Conservation (phyloP, 1,140 invertebrate genomes). For the Drosophila parabipectinata region DNA sequence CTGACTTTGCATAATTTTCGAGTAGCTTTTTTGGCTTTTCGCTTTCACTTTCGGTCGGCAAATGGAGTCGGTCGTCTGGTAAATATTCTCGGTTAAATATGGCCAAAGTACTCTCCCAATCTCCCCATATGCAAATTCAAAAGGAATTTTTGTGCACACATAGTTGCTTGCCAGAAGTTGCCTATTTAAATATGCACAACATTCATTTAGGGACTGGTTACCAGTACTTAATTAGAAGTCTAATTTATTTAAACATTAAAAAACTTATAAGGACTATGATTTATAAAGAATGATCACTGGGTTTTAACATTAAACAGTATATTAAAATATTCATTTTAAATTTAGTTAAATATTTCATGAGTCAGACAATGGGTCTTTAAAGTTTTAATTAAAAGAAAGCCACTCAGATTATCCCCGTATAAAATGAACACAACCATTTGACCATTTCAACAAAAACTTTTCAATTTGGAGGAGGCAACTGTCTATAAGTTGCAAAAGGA, state of each 20-base stretch:
- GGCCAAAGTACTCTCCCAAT: constrained; percentile 46
- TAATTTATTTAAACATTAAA: constrained; percentile 26
- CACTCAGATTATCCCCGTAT: neutral
- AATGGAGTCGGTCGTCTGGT: constrained; percentile 34
- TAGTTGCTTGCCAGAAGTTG: constrained; percentile 18
- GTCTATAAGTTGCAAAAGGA: constrained; percentile 30
- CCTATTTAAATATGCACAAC: constrained; percentile 36
- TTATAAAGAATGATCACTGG: too few relatives aligned
- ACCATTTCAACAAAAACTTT: constrained; percentile 47
- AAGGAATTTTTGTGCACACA: constrained; percentile 38
- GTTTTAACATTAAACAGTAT: too few relatives aligned
- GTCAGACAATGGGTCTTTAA: constrained; percentile 14
- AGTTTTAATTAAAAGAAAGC: constrained; percentile 35
- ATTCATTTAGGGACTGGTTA: constrained; percentile 9
- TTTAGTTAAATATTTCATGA: too few relatives aligned
- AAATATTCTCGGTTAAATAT: constrained; percentile 65
- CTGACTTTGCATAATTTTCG: constrained; percentile 77
- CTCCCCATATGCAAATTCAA: constrained; percentile 70
- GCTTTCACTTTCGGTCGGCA: constrained; percentile 13
- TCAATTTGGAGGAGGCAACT: constrained; percentile 54
- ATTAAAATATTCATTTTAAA: too few relatives aligned
- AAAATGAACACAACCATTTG: constrained; percentile 3
- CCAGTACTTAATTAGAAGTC: constrained; percentile 34
- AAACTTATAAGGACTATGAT: neutral
- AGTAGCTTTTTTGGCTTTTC: constrained; percentile 43